These are phyloP conservation scores for Phoxinus phoxinus DNA, from an alignment of 2,113 vertebrate genomes.

Conservation along the genomic window DNA sequence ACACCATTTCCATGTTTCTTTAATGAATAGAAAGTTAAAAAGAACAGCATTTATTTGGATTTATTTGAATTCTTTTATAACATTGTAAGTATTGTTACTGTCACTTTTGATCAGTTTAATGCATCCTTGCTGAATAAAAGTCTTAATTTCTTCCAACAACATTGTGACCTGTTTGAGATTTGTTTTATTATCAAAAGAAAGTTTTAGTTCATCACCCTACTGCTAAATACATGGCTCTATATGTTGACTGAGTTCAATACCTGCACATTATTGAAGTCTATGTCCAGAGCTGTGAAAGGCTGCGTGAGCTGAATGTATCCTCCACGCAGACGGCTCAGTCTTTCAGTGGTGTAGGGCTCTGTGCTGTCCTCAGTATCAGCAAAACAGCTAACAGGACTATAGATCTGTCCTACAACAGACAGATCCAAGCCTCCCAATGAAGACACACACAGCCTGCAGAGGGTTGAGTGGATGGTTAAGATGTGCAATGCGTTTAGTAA, in stretches of 20 bases:
- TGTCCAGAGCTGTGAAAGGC: conserved; percentile 84
- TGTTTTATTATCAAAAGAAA: background rate
- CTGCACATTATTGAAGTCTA: conserved; percentile 91
- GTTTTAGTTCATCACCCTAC: background rate
- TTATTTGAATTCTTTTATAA: background rate
- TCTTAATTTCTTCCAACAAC: too few species aligned
- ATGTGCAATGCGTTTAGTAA: background rate
- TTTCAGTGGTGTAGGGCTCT: conserved; percentile 95
- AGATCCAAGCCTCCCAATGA: conserved; percentile 83
- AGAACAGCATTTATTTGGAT: background rate
- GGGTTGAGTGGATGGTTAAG: background rate
- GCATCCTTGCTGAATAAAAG: too few species aligned
- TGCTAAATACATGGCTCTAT: background rate
- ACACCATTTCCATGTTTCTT: background rate
- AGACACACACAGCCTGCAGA: conserved; percentile 76
- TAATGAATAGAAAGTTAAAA: background rate
- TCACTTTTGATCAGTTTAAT: background rate
- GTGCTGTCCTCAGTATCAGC: conserved; percentile 80
- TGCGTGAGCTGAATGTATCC: conserved; percentile 86
- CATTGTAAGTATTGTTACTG: background rate
- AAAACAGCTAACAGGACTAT: conserved; percentile 81
- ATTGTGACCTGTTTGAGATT: background rate
- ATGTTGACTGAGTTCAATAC: conserved; percentile 63
- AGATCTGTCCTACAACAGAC: conserved; percentile 78
- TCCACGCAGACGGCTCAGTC: conserved; percentile 87